These are phyloP conservation scores for Passer montanus DNA, from an alignment of 2,113 vertebrate species.

Conservation along the genomic window DNA sequence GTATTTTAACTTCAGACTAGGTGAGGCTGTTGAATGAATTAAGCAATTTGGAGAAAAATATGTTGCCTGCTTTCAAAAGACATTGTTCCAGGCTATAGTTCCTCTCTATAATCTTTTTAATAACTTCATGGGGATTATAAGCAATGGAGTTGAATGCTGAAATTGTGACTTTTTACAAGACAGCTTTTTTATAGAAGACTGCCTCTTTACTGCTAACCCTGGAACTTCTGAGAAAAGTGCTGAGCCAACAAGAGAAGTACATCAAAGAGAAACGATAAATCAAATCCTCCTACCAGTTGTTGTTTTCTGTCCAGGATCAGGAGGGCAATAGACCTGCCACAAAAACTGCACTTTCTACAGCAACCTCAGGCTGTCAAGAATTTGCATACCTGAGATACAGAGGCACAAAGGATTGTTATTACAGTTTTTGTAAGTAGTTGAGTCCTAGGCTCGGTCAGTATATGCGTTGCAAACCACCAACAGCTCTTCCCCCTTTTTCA, in stretches of 20 bases:
- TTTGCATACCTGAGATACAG: neutral
- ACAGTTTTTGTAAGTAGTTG: neutral
- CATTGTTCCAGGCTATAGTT: neutral
- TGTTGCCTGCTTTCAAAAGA: neutral
- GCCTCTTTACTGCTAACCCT: neutral
- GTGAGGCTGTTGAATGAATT: neutral
- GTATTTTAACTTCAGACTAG: neutral
- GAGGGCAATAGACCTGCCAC: neutral
- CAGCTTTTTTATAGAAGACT: neutral
- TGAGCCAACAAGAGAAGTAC: neutral
- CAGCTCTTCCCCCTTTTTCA: neutral
- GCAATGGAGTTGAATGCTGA: neutral
- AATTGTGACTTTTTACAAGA: neutral
- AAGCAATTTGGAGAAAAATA: neutral
- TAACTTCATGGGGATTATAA: neutral
- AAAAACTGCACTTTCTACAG: neutral
- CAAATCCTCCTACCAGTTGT: neutral
- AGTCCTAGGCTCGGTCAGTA: too few species aligned
- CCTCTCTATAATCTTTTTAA: neutral
- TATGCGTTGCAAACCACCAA: neutral
- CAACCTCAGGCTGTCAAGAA: neutral
- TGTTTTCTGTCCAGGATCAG: neutral
- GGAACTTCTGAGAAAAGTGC: neutral
- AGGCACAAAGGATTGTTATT: neutral
- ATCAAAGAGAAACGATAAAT: neutral